phyloP scores from a whole-genome alignment of 2,113 vertebrate genomes.

The Bubo scandiacus region DNA sequence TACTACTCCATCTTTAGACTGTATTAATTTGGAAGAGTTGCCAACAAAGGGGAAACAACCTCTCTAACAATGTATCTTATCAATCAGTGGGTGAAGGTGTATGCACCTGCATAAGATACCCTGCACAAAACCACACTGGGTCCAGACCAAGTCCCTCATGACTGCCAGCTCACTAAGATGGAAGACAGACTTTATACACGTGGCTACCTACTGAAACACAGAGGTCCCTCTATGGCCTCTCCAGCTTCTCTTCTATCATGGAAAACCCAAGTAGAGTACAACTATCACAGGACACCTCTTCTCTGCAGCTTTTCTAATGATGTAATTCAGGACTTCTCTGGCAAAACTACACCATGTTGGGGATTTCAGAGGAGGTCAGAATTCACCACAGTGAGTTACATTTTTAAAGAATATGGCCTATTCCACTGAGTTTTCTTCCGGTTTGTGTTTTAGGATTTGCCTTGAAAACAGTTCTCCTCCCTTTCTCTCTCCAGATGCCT shows the following conservation, averaged over 20 bases:
- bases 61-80: background rate
- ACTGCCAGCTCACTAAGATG: background rate
- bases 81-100: background rate
- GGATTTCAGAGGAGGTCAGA: background rate
- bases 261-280: background rate
- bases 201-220: background rate
- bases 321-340: background rate
- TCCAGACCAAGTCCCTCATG: background rate
- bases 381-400: rapidly evolving
- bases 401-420: background rate
- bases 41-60: background rate
- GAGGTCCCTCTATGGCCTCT: background rate
- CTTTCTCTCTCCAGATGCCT: background rate
- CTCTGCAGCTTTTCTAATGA: background rate
- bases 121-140: background rate
- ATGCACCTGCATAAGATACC: too few relatives aligned
- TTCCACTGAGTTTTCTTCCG: background rate
- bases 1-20: background rate
- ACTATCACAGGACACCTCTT: background rate
- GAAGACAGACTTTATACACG: rapidly evolving
- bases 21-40: background rate
- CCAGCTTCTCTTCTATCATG: background rate
- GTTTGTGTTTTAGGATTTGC: background rate
- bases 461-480: background rate
- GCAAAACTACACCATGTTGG: rapidly evolving